Conservation (phyloP, 2,113 vertebrate species). For the Centropus unirufus region DNA sequence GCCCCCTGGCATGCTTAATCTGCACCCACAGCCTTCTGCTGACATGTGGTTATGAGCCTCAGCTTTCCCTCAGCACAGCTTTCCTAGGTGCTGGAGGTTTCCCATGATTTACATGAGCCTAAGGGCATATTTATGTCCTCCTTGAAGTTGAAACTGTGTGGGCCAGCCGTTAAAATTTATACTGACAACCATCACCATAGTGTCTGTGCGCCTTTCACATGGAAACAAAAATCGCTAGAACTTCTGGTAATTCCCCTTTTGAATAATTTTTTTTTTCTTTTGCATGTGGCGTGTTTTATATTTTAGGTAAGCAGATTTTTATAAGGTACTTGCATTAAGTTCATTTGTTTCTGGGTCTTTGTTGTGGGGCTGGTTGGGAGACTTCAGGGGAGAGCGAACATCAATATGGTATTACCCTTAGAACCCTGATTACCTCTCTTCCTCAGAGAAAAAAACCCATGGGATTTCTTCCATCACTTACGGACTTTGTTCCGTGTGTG, state of each 20-base stretch:
- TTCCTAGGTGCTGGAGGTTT: constrained; percentile 7
- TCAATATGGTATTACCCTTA: not conserved
- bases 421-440: not conserved
- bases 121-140: constrained; percentile 18
- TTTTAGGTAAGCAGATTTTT: not conserved
- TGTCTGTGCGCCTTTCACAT: not conserved
- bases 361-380: not conserved
- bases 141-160: not conserved
- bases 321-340: not conserved
- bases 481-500: not conserved
- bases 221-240: not conserved
- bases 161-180: not conserved
- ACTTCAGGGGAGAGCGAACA: not conserved
- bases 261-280: not conserved
- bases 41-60: not conserved
- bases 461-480: not conserved
- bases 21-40: not conserved
- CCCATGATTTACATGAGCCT: constrained; percentile 12
- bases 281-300: not conserved
- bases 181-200: not conserved
- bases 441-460: not conserved
- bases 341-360: not conserved
- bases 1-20: not conserved
- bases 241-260: constrained; percentile 13
- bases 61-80: not conserved